These are phyloP conservation scores for Ormyrus nitidulus DNA, from an alignment of 2,888 invertebrate species.

Conservation along the genomic window DNA sequence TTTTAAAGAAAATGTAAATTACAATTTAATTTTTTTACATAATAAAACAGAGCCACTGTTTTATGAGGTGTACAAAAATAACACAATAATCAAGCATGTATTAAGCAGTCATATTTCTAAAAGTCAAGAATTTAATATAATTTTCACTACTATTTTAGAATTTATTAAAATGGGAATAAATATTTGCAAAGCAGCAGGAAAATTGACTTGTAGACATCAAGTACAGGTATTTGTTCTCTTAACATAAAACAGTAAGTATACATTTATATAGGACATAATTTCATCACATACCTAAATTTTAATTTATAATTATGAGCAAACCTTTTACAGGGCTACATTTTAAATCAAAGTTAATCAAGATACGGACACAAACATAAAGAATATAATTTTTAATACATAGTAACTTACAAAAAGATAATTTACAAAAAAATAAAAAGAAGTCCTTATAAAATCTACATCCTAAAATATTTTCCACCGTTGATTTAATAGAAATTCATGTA, in stretches of 20 bases:
- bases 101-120: conserved; percentile 35
- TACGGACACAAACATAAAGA: too few species aligned
- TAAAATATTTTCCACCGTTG: conserved; percentile 8
- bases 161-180: conserved; percentile 22
- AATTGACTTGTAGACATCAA: conserved; percentile 7
- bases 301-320: too few species aligned
- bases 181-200: conserved; percentile 26
- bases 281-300: too few species aligned
- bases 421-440: too few species aligned
- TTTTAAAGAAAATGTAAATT: background rate
- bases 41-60: conserved; percentile 5
- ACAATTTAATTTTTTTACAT: background rate
- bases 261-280: background rate
- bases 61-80: conserved; percentile 10
- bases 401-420: too few species aligned
- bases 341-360: too few species aligned
- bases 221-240: conserved; percentile 8
- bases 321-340: too few species aligned
- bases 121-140: background rate
- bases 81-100: conserved; percentile 28
- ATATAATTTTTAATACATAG: too few species aligned
- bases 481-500: conserved; percentile 1
- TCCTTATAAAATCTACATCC: too few species aligned
- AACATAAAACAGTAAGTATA: conserved; percentile 13
- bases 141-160: conserved; percentile 13